Evolutionary conservation across 2,113 vertebrate genomes (phyloP), one percentile per base, ranked within the genome.

Genomic region (Cariama cristata): DNA sequence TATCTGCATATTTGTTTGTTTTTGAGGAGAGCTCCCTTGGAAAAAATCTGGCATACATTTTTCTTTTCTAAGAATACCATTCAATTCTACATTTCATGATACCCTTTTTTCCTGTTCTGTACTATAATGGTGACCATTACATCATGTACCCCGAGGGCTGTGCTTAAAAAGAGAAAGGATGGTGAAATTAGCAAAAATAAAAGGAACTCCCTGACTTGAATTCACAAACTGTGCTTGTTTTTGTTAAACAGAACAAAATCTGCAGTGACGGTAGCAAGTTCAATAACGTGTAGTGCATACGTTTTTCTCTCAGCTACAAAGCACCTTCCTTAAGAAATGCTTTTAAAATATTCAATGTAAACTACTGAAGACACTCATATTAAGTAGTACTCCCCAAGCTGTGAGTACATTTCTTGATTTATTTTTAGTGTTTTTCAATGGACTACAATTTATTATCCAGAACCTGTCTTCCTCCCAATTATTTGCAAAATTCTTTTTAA

Each of bases 161-260:
- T 96, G 92, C 97, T 97, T 90, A 97, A 94, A 97, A 97, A 97
- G 97, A 98, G 96, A 98, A 98, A 96, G 96, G 97, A 96, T 97
- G 95, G 96, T 60, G 88, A 98, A 98, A 98, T 98, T 98, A 98
- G 95, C 96, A 98, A 98, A 98, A 98, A 97, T 96, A 97, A 98
- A 98, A 98, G 97, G 91, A 96, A 97, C 93, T 98, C 97, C 98
- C 98, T 98, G 97, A 98, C 94, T 97, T 97, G 97, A 97, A 98
- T 98, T 93, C 94, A 97, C 96, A 98, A 98, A 98, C 96, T 94
- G 96, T 94, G 95, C 96, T 98, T 98, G 97, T 98, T 98, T 98
- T 98, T 98, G 97, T 98, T 98, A 98, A 98, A 98, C 97, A 98
- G 94, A 96, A 98, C 95, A 98, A 97, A 97, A 97, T 98, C 96